phyloP scores from a whole-genome alignment of 2,113 vertebrate genomes.

The Ellobius talpinus region DNA sequence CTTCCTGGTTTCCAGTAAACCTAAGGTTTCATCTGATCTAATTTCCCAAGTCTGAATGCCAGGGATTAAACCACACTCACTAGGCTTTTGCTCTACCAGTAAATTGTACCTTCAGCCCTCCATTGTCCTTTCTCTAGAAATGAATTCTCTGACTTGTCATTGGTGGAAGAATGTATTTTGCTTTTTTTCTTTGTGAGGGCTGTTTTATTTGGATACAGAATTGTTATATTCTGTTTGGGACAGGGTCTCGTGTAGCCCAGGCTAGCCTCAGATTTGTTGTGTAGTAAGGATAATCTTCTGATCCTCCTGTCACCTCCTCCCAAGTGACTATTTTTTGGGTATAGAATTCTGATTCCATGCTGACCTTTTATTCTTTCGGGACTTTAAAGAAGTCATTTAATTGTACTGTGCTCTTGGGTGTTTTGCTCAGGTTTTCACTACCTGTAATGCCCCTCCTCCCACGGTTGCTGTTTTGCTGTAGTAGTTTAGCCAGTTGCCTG shows the following conservation, averaged over 20 bases:
- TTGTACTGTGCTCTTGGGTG: constrained; percentile 25
- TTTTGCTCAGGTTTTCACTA: constrained; percentile 27
- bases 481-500: constrained; percentile 4
- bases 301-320: neutral
- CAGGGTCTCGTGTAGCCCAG: neutral
- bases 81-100: neutral
- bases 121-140: constrained; percentile 18
- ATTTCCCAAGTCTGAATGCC: neutral
- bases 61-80: neutral
- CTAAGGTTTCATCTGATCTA: neutral
- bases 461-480: neutral
- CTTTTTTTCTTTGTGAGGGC: constrained; percentile 13
- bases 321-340: neutral
- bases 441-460: neutral
- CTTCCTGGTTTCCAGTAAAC: constrained; percentile 20
- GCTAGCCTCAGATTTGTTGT: neutral
- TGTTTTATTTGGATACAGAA: constrained; percentile 13
- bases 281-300: neutral
- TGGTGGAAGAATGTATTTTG: constrained; percentile 34
- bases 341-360: neutral
- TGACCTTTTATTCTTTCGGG: constrained; percentile 25
- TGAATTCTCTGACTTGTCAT: neutral
- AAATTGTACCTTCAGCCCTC: neutral
- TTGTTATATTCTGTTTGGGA: neutral
- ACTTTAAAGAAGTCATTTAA: neutral